Conservation (phyloP, 2,888 invertebrate species). For the Mystacides longicornis region DNA sequence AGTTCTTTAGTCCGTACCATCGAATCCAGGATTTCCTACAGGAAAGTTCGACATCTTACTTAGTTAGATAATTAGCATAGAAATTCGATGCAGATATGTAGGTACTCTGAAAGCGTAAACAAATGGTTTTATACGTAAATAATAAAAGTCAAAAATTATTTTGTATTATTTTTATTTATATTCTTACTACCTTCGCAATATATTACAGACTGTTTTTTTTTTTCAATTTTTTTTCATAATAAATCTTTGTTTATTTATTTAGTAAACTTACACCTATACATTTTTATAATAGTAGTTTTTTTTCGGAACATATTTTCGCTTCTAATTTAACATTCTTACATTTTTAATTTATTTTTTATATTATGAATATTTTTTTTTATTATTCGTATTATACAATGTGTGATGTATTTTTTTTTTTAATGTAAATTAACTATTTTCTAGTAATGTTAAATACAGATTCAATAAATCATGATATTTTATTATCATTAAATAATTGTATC, state of each 20-base stretch:
- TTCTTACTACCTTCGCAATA: slow-evolving; percentile 24
- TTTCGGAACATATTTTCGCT: slow-evolving; percentile 1
- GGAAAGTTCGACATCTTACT: no score
- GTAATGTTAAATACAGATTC: background rate
- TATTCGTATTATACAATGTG: no score
- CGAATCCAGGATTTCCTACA: no score
- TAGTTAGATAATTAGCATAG: no score
- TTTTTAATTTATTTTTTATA: background rate
- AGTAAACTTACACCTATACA: background rate
- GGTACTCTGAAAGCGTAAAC: no score
- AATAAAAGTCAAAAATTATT: background rate
- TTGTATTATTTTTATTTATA: slow-evolving; percentile 24
- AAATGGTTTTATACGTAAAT: no score
- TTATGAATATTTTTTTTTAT: background rate
- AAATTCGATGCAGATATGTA: no score
- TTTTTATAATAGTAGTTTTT: background rate
- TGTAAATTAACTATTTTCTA: background rate
- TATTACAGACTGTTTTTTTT: slow-evolving; percentile 21
- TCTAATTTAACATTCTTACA: background rate
- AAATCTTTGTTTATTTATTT: slow-evolving; percentile 8
- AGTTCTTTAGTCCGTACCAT: no score
- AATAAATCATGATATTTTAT: background rate
- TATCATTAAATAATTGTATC: no score
- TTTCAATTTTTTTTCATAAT: slow-evolving; percentile 15
- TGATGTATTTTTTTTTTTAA: no score